Conservation (phyloP, 2,113 vertebrate genomes). For the Aspidoscelis tigris region DNA sequence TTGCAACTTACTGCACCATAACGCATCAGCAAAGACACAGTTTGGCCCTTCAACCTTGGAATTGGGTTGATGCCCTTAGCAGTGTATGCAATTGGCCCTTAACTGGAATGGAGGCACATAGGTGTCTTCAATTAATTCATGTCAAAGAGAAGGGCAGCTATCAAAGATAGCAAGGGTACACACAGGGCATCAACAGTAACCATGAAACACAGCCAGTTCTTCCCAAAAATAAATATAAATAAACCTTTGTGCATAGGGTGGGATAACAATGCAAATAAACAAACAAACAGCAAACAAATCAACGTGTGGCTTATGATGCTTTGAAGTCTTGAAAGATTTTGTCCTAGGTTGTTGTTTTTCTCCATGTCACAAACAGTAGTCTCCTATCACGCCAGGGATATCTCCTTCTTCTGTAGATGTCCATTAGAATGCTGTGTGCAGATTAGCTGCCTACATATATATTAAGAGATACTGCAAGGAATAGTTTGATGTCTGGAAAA, state of each 20-base stretch:
- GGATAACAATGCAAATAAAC: too few species aligned
- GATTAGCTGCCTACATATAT: not conserved
- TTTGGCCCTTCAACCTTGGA: too few species aligned
- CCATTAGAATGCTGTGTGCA: conserved; percentile 7
- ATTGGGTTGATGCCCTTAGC: not conserved
- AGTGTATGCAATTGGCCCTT: not conserved
- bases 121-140: not conserved
- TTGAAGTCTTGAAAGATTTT: not conserved
- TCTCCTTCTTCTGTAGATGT: not conserved
- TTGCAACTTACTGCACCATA: too few species aligned
- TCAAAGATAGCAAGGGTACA: not conserved
- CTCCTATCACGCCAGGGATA: conserved; percentile 1
- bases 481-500: not conserved
- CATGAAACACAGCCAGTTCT: not conserved
- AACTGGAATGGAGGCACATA: not conserved
- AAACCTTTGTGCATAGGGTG: too few species aligned
- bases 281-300: too few species aligned
- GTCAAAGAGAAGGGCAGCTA: not conserved
- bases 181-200: not conserved
- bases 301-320: not conserved
- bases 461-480: not conserved
- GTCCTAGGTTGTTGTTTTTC: conserved; percentile 7
- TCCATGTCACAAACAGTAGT: not conserved
- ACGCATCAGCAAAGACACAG: too few species aligned
- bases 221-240: not conserved